A percentile compares a stretch with the other conserved stretches of the same genome.
phyloP scores from a whole-genome alignment of 2,113 vertebrate genomes.

The Dicerorhinus sumatrensis region DNA sequence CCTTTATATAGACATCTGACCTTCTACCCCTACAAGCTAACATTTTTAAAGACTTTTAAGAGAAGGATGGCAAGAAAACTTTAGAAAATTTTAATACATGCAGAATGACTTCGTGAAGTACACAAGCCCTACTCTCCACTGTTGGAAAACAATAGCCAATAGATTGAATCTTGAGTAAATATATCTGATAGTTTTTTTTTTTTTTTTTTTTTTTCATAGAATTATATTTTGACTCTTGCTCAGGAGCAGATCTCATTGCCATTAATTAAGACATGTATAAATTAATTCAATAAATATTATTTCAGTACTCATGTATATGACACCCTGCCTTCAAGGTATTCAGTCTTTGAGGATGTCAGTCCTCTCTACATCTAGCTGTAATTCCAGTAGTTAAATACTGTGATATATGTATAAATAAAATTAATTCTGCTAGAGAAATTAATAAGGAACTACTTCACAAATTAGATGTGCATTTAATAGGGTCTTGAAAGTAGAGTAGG shows the following conservation, averaged over 20 bases:
- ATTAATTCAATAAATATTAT: background rate
- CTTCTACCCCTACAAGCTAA: background rate
- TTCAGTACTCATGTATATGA: background rate
- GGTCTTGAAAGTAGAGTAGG: background rate
- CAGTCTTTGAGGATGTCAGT: background rate
- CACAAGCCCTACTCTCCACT: background rate
- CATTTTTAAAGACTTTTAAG: background rate
- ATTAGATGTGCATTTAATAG: background rate
- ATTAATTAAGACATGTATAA: background rate
- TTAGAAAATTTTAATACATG: background rate
- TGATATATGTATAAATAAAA: background rate
- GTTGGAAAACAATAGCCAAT: background rate
- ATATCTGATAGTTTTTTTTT: background rate
- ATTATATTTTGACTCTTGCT: background rate
- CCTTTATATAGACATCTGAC: background rate
- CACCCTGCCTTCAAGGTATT: background rate
- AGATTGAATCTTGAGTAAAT: background rate
- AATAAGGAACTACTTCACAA: background rate
- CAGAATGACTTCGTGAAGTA: background rate
- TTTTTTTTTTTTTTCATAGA: background rate
- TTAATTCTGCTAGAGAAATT: background rate
- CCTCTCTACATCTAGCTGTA: background rate
- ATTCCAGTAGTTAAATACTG: background rate
- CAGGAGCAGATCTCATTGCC: background rate
- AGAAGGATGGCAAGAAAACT: background rate